Evolutionary conservation across 2,113 vertebrate genomes (phyloP).

Genomic region (Phyllostomus discolor): DNA sequence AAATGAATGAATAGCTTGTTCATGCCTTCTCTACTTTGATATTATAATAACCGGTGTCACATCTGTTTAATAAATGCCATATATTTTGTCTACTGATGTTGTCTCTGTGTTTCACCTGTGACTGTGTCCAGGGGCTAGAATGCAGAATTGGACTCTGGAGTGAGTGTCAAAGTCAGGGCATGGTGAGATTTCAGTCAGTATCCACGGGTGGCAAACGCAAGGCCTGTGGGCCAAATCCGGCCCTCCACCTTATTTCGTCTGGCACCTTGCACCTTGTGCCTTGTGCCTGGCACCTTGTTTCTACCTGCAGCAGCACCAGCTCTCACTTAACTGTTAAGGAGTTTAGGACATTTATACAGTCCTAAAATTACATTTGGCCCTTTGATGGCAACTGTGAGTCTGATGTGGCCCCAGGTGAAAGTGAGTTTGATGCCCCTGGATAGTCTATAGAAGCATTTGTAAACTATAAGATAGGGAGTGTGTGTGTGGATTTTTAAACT

Average conservation of each 20-base stretch:
- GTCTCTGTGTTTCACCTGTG: background rate
- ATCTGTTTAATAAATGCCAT: slow-evolving; percentile 60
- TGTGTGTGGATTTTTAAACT: background rate
- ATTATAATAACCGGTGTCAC: slow-evolving; percentile 25
- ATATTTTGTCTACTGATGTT: slow-evolving; percentile 57
- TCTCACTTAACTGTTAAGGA: too few species aligned
- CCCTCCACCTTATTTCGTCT: too few species aligned
- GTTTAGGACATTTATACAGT: too few species aligned
- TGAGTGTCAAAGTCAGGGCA: background rate
- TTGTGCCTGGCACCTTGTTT: too few species aligned
- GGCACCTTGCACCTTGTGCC: too few species aligned
- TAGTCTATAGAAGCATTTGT: background rate
- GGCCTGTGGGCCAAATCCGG: too few species aligned
- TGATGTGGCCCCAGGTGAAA: too few species aligned
- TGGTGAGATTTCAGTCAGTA: background rate
- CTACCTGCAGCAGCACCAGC: too few species aligned
- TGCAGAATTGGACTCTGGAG: background rate
- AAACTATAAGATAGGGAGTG: background rate
- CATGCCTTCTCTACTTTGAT: slow-evolving; percentile 45
- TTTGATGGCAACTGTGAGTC: too few species aligned
- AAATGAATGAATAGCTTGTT: slow-evolving; percentile 47
- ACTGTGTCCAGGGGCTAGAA: background rate
- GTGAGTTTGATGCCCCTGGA: too few species aligned
- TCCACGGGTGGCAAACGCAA: too few species aligned
- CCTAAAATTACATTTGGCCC: too few species aligned